Evolutionary conservation across 2,888 invertebrate species (phyloP).

Genomic region (Archaeoteleia sp.): DNA sequence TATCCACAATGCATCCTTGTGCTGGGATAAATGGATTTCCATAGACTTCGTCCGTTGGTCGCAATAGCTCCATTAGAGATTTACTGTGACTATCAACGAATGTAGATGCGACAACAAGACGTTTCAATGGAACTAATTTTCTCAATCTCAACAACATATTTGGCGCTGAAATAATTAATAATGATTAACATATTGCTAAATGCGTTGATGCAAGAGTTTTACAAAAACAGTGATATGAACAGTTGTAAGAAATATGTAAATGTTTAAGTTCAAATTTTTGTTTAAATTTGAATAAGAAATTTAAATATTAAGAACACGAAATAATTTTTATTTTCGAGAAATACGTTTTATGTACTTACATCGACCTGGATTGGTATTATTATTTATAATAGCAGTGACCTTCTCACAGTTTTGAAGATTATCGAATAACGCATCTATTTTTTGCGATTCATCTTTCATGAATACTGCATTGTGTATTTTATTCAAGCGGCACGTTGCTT

Average conservation of each 20-base stretch:
- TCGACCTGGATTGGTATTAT: too few relatives aligned
- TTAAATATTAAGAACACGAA: too few relatives aligned
- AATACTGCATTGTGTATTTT: conserved; percentile 6
- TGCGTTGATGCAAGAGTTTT: too few relatives aligned
- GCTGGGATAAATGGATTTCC: conserved; percentile 11
- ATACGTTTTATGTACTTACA: too few relatives aligned
- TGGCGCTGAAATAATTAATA: too few relatives aligned
- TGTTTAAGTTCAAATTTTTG: too few relatives aligned
- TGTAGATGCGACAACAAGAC: neutral
- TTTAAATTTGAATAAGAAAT: too few relatives aligned
- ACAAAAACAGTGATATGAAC: too few relatives aligned
- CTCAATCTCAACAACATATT: neutral
- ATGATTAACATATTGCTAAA: too few relatives aligned
- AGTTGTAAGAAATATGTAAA: too few relatives aligned
- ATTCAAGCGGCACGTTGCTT: neutral
- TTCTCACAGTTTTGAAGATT: neutral
- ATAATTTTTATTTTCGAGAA: too few relatives aligned
- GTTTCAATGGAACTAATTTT: neutral
- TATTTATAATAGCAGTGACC: neutral
- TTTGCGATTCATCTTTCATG: neutral
- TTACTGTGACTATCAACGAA: neutral
- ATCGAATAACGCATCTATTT: neutral
- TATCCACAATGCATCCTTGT: conserved; percentile 33
- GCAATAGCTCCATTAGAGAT: neutral
- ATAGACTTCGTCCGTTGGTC: neutral